Conservation (phyloP, 2,888 invertebrate genomes). For the Hypomecis punctinalis region DNA sequence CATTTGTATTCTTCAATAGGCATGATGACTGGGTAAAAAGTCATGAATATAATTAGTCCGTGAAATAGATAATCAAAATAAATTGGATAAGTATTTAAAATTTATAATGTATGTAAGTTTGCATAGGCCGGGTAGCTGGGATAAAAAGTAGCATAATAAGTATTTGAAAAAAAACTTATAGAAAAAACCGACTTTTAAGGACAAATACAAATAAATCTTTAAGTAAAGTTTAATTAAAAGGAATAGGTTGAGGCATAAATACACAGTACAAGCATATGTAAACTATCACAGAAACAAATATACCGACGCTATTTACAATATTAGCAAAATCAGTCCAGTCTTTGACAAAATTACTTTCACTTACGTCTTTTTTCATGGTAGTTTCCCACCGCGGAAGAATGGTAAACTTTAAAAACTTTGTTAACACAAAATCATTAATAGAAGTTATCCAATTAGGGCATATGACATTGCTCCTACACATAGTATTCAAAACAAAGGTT, state of each 20-base stretch:
- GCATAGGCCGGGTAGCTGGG: no score
- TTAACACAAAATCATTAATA: constrained; percentile 29
- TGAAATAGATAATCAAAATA: no score
- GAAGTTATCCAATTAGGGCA: constrained; percentile 23
- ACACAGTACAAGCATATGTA: constrained; percentile 29
- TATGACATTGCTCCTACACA: constrained; percentile 20
- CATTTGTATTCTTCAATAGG: no score
- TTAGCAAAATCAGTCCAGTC: constrained; percentile 38
- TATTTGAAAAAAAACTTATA: no score
- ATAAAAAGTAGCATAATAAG: no score
- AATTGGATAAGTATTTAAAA: no score
- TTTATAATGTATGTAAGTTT: no score
- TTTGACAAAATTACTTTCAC: constrained; percentile 15
- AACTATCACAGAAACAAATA: constrained; percentile 26
- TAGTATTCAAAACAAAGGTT: constrained; percentile 23
- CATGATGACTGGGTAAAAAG: no score
- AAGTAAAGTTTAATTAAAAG: not conserved
- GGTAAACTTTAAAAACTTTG: constrained; percentile 19
- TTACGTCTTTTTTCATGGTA: not conserved
- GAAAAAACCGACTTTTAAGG: no score
- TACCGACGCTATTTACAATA: constrained; percentile 30
- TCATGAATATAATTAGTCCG: no score
- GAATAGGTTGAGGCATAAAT: constrained; percentile 25
- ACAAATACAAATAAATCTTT: not conserved
- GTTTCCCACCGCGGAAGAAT: constrained; percentile 28